Evolutionary conservation across 2,888 invertebrate species (phyloP), one percentile per base, ranked within the genome.

Genomic region (Pediacus dermestoides): DNA sequence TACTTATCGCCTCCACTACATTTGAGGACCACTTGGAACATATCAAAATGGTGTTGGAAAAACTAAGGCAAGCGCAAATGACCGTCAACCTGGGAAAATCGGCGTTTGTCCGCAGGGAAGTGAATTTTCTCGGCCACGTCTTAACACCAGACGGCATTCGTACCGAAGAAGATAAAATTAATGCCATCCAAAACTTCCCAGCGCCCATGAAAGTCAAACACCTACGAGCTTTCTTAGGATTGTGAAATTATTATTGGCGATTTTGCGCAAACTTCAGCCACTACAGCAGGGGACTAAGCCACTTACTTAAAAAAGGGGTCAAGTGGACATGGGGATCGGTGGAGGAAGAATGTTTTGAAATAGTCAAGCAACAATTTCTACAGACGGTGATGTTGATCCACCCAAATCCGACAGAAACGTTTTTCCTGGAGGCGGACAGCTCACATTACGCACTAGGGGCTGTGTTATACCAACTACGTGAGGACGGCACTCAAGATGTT

Each of bases 91-190:
- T n/a, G n/a, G n/a, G n/a, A n/a, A n/a, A n/a, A n/a, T n/a, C n/a
- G n/a, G n/a, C n/a, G n/a, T n/a, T n/a, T n/a, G n/a, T n/a, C n/a
- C n/a, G n/a, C n/a, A n/a, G n/a, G n/a, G n/a, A n/a, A n/a, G n/a
- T n/a, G n/a, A n/a, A n/a, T n/a, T n/a, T n/a, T n/a, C n/a, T n/a
- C n/a, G n/a, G n/a, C n/a, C n/a, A n/a, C n/a, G n/a, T n/a, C n/a
- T n/a, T 54, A 1, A 33, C 44, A 0, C 3, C 35, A 1, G 26
- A 46, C 2, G 52, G 52, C 1, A 42, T 52, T 3, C 9, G 8
- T 1, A 48, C 48, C 0, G 49, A 55, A 4, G 41, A 45, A 0
- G 32, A 35, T 2, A 52, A 51, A 25, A 33, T 48, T 0, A n/a
- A 23, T 1, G 34, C 38, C 2, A 39, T 39, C 2, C 9, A 21